Conservation (phyloP, 2,797 vertebrate genomes). For the Neopelma chrysocephalum region DNA sequence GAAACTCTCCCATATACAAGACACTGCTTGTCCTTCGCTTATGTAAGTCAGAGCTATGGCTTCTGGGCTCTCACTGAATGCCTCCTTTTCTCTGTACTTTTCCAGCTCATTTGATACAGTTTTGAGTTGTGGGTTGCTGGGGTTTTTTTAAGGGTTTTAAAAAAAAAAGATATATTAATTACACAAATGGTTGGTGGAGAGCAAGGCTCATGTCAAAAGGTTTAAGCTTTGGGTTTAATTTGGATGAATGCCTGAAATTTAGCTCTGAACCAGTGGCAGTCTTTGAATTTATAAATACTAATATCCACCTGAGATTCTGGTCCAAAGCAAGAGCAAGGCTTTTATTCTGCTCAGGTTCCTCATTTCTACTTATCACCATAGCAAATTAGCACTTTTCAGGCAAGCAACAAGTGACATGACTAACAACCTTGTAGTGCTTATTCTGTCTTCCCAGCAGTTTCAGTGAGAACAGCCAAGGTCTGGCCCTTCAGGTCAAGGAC, state of each 20-base stretch:
- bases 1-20: background rate
- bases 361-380: background rate
- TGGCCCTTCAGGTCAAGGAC: background rate
- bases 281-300: conserved; percentile 59
- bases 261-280: background rate
- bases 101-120: conserved; percentile 22
- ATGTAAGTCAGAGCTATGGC: background rate
- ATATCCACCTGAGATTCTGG: conserved; percentile 40
- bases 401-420: background rate
- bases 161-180: background rate
- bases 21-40: background rate
- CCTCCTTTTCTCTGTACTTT: conserved; percentile 38
- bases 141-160: background rate
- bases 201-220: conserved; percentile 13
- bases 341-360: conserved; percentile 34
- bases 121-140: background rate
- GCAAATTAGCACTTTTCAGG: conserved; percentile 2
- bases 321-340: conserved; percentile 8
- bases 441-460: background rate
- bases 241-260: conserved; percentile 37
- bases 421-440: background rate
- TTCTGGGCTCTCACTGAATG: background rate
- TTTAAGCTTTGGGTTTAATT: conserved; percentile 33
- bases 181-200: conserved; percentile 1
- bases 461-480: background rate